Conservation (phyloP, 2,113 vertebrate genomes). For the Mus musculus region GRCm39 chr1:116414501-116415000, state of each 20-base stretch:
- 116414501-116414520: not conserved
- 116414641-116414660: not conserved
- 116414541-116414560: not conserved
- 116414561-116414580: accelerated
- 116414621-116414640: too few relatives aligned
- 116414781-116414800: slow-evolving; percentile 17
- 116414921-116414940: not conserved
- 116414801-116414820: not conserved
- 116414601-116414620: not conserved
- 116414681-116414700: not conserved
- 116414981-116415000: not conserved
- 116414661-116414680: not conserved
- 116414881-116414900: slow-evolving; percentile 42
- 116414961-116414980: not conserved
- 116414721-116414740: not conserved
- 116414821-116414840: slow-evolving; percentile 42
- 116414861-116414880: slow-evolving; percentile 38
- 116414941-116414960: not conserved
- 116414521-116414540: not conserved
- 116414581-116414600: not conserved
- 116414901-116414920: not conserved
- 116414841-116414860: slow-evolving; percentile 46
- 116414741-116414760: not conserved
- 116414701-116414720: not conserved
- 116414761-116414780: slow-evolving; percentile 36